phyloP scores from a whole-genome alignment of 2,113 vertebrate genomes.

The Prunella himalayana region DNA sequence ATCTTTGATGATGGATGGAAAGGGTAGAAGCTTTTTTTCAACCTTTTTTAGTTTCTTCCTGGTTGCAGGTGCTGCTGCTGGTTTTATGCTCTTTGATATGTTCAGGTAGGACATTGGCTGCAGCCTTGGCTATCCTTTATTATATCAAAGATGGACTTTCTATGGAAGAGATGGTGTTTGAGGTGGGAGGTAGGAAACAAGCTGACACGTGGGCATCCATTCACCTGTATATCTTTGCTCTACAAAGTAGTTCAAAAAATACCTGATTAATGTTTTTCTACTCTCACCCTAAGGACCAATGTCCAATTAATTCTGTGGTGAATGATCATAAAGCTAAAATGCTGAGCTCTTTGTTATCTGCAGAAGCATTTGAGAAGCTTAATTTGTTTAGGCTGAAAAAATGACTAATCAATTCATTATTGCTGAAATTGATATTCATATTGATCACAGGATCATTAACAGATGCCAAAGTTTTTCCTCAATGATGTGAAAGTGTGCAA shows the following conservation, averaged over 20 bases:
- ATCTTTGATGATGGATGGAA: not conserved
- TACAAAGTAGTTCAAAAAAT: not conserved
- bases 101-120: not conserved
- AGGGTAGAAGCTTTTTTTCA: not conserved
- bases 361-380: not conserved
- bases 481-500: not conserved
- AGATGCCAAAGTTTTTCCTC: not conserved
- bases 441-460: not conserved
- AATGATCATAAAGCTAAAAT: not conserved
- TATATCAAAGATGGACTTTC: not conserved
- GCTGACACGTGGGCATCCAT: rapidly evolving
- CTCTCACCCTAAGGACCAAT: not conserved
- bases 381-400: not conserved
- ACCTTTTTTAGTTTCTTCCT: not conserved
- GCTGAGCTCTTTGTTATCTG: not conserved
- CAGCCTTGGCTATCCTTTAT: not conserved
- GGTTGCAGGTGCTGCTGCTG: not conserved
- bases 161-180: not conserved
- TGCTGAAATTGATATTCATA: not conserved
- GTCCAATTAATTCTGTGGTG: not conserved
- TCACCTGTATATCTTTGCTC: not conserved
- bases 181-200: not conserved
- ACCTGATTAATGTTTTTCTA: not conserved
- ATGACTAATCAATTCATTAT: not conserved
- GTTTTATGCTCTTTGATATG: not conserved